Conservation (phyloP, 2,797 vertebrate species). For the Bradypodion pumilum region DNA sequence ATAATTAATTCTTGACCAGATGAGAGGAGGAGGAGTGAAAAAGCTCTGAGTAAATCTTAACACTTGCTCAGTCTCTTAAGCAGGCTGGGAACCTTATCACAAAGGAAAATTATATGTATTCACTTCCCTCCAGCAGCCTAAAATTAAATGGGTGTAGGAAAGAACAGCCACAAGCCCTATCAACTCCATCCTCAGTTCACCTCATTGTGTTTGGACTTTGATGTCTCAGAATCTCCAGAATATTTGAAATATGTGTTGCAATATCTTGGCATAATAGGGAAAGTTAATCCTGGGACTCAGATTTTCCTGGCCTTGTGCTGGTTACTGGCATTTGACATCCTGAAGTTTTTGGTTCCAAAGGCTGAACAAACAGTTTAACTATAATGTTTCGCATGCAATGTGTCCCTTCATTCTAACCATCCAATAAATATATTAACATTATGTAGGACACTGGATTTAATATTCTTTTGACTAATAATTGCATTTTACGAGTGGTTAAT, state of each 20-base stretch:
- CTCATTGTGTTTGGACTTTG: conserved; percentile 15
- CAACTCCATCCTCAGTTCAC: conserved; percentile 20
- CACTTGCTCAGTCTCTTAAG: neutral
- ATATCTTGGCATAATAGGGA: conserved; percentile 9
- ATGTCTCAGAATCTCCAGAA: neutral
- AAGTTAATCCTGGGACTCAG: conserved; percentile 18
- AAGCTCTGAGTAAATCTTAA: neutral
- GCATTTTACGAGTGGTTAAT: neutral
- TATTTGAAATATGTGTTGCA: conserved; percentile 17
- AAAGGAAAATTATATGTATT: neutral
- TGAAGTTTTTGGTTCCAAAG: neutral
- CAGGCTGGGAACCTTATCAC: neutral
- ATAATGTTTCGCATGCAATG: neutral
- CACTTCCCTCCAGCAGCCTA: neutral
- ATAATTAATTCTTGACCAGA: neutral
- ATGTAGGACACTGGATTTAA: neutral
- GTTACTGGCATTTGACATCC: conserved; percentile 14
- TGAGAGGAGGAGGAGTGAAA: neutral
- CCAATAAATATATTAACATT: neutral
- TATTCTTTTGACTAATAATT: neutral
- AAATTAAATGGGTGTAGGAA: conserved; percentile 16
- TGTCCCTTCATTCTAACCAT: neutral
- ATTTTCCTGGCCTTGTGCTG: conserved; percentile 29
- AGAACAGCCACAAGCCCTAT: neutral
- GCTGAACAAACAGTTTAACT: neutral